These are phyloP conservation scores for Drosophila navojoa DNA, from an alignment of 1,140 invertebrate species.

Conservation along the genomic window DNA sequence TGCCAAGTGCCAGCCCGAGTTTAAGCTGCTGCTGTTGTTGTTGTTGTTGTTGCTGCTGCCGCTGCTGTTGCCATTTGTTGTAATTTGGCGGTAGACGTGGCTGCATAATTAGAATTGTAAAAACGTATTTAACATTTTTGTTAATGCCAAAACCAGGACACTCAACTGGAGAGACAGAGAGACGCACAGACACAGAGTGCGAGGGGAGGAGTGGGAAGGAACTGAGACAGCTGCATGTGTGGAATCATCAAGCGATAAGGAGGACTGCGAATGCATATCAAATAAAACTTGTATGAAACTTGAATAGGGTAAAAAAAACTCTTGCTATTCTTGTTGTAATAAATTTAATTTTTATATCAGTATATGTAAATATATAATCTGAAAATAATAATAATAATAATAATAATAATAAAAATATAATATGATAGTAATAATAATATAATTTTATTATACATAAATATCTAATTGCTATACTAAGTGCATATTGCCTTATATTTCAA, in stretches of 20 bases:
- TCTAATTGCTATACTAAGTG: no score
- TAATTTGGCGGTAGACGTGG: slow-evolving; percentile 69
- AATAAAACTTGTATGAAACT: not conserved
- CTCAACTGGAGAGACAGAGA: not conserved
- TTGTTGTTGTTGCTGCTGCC: slow-evolving; percentile 37
- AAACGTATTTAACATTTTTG: slow-evolving; percentile 62
- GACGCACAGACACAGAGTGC: no score
- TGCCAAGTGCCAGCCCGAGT: slow-evolving; percentile 66
- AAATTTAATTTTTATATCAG: no score
- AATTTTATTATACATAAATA: no score
- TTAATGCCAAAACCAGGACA: slow-evolving; percentile 24
- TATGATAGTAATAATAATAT: no score
- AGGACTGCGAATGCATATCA: not conserved
- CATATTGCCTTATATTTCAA: no score
- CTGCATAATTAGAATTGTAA: slow-evolving; percentile 80
- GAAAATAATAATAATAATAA: no score
- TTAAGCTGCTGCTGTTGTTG: slow-evolving; percentile 28
- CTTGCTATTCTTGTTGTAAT: no score
- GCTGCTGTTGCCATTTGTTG: slow-evolving; percentile 53
- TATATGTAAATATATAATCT: no score
- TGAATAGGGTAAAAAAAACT: no score
- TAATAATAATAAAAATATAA: no score
- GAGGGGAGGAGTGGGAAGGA: not conserved
- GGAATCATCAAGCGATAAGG: not conserved
- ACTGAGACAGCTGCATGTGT: not conserved